A percentile compares a stretch with the other conserved stretches of the same genome.
These are phyloP conservation scores for Ammodytes marinus DNA, from an alignment of 2,113 vertebrate species.

Conservation along the genomic window DNA sequence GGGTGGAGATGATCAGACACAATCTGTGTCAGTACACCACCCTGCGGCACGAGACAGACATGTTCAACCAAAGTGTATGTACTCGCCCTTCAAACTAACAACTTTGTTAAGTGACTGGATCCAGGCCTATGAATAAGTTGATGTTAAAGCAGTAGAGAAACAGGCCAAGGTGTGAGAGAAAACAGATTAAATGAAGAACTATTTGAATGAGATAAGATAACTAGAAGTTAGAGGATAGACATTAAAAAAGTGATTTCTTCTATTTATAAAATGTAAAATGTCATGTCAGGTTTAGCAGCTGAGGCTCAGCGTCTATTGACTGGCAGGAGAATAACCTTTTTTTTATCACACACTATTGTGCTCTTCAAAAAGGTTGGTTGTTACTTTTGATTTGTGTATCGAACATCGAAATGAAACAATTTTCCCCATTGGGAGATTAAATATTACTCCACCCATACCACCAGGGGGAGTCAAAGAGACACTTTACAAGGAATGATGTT, in stretches of 20 bases:
- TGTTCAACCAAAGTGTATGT: constrained; percentile 99
- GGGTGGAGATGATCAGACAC: constrained; percentile 96
- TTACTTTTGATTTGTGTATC: neutral
- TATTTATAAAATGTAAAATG: neutral
- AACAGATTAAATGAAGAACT: neutral
- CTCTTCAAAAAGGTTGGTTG: neutral
- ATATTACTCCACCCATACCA: neutral
- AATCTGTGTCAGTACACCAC: constrained; percentile 97
- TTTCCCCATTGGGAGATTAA: neutral
- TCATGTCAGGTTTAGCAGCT: neutral
- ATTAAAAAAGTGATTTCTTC: neutral
- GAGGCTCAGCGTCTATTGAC: neutral
- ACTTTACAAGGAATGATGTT: neutral
- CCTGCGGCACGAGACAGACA: constrained; percentile 96
- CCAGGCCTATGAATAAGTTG: neutral
- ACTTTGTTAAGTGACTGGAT: neutral
- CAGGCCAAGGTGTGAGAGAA: neutral
- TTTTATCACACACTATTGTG: neutral
- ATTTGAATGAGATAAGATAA: neutral
- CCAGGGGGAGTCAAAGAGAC: constrained; percentile 18
- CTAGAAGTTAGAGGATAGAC: no score
- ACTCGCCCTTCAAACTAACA: neutral
- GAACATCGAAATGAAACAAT: neutral
- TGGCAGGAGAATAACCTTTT: no score
- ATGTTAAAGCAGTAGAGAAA: neutral